Conservation (phyloP, 2,797 vertebrate genomes). For the Squalus acanthias region DNA sequence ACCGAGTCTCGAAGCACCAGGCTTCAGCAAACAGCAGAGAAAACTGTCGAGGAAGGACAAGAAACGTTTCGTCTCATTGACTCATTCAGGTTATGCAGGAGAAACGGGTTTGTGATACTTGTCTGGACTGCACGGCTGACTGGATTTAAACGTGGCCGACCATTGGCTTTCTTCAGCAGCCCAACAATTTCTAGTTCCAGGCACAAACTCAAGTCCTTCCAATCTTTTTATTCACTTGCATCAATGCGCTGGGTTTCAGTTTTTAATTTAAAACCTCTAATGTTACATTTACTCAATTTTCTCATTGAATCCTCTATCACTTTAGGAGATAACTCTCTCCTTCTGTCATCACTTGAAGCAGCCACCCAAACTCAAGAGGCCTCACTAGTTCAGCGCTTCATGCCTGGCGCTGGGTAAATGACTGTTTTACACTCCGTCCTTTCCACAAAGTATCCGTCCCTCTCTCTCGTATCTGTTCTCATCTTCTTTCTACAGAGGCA, state of each 20-base stretch:
- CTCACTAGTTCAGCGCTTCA: neutral
- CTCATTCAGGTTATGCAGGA: too few relatives aligned
- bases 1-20: neutral
- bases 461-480: neutral
- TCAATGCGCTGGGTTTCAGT: neutral
- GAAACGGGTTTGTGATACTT: neutral
- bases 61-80: too few relatives aligned
- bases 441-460: neutral
- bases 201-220: neutral
- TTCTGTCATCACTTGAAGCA: neutral
- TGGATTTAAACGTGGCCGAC: neutral
- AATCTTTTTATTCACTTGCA: neutral
- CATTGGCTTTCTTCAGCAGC: neutral
- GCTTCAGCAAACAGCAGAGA: neutral
- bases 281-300: neutral
- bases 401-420: too few relatives aligned
- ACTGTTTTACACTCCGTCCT: neutral
- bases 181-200: neutral
- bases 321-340: neutral
- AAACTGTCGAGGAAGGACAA: neutral
- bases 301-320: neutral
- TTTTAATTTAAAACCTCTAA: neutral
- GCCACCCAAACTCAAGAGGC: neutral
- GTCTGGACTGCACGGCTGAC: too few relatives aligned
- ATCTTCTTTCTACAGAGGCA: neutral